phyloP scores from a whole-genome alignment of 2,888 invertebrate genomes.

The Atethmia centrago region DNA sequence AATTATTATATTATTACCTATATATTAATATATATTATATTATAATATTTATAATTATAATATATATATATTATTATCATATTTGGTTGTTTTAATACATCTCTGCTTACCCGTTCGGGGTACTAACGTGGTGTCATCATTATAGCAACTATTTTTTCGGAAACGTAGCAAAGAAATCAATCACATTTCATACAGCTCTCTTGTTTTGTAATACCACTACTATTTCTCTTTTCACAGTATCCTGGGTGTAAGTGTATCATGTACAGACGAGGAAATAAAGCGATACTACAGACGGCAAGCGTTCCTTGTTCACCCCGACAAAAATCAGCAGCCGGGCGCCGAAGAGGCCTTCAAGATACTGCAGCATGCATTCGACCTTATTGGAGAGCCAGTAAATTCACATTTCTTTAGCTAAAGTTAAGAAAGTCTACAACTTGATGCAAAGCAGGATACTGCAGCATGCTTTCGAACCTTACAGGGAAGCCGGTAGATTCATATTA shows the following conservation, averaged over 20 bases:
- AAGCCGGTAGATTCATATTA: constrained; percentile 92
- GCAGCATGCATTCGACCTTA: constrained; percentile 98
- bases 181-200: background rate
- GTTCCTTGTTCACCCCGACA: constrained; percentile 98
- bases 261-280: constrained; percentile 98
- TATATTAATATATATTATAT: no score
- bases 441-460: constrained; percentile 97
- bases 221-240: constrained; percentile 92
- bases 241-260: constrained; percentile 96
- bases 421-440: background rate
- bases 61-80: no score
- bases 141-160: no score
- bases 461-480: constrained; percentile 98
- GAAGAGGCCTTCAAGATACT: constrained; percentile 99
- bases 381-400: constrained; percentile 95
- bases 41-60: no score
- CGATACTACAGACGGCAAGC: constrained; percentile 98
- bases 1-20: no score
- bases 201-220: background rate
- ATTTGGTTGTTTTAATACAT: no score
- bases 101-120: no score
- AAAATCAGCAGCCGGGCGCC: constrained; percentile 98
- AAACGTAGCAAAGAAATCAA: background rate
- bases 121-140: no score
- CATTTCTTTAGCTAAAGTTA: constrained; percentile 76